These are phyloP conservation scores for Anolis sagrei DNA, from an alignment of 2,113 vertebrate species.

Conservation along the genomic window DNA sequence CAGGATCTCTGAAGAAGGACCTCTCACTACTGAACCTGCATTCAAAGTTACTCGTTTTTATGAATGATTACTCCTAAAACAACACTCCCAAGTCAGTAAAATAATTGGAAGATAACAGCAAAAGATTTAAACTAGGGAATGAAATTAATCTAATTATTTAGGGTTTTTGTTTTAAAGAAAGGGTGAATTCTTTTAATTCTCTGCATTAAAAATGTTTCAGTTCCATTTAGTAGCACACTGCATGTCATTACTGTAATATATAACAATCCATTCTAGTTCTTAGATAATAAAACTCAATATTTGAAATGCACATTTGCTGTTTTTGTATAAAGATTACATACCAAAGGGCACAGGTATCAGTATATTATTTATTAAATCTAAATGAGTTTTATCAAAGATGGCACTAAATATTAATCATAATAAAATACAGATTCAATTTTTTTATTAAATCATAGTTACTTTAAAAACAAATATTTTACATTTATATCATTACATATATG, in stretches of 20 bases:
- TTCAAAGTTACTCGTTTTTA: background rate
- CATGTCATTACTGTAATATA: background rate
- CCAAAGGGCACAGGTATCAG: background rate
- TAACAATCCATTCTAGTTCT: background rate
- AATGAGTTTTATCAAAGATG: background rate
- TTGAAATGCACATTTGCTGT: background rate
- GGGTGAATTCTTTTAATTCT: conserved; percentile 32
- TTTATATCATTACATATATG: background rate
- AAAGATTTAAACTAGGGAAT: background rate
- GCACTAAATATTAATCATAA: background rate
- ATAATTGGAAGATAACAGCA: background rate
- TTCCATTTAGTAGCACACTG: background rate
- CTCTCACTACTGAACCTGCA: background rate
- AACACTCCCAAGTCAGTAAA: background rate
- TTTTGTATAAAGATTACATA: background rate
- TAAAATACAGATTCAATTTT: background rate
- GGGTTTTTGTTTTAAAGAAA: too few relatives aligned
- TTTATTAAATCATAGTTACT: background rate
- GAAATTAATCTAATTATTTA: background rate
- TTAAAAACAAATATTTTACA: background rate
- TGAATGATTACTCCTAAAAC: background rate
- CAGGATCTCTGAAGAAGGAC: background rate
- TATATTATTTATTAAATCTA: background rate
- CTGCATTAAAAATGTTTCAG: conserved; percentile 15
- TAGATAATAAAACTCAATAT: background rate